Conservation (phyloP, 2,888 invertebrate genomes). For the Emmelina monodactyla region DNA sequence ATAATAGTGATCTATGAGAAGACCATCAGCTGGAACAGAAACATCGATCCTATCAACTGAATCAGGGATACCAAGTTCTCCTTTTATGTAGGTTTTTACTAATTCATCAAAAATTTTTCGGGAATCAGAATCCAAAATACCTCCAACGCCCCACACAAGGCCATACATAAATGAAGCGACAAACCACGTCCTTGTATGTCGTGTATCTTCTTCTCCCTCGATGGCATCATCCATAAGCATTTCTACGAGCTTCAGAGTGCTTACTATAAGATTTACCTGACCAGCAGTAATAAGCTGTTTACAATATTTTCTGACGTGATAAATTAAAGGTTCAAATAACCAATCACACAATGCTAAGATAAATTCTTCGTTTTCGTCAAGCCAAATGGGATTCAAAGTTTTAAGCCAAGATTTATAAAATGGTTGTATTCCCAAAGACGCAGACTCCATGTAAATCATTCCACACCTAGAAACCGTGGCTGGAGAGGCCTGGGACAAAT, state of each 20-base stretch:
- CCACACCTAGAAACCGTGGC: conserved; percentile 90
- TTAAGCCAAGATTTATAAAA: conserved; percentile 84
- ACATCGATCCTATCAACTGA: conserved; percentile 75
- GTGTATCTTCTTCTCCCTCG: conserved; percentile 74
- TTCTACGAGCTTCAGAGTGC: conserved; percentile 77
- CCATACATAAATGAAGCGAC: conserved; percentile 79
- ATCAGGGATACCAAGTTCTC: conserved; percentile 43
- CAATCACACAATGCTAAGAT: conserved; percentile 74
- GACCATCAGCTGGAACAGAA: conserved; percentile 77
- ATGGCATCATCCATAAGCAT: conserved; percentile 80
- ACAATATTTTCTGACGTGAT: conserved; percentile 77
- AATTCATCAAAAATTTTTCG: conserved; percentile 72
- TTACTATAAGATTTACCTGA: conserved; percentile 74
- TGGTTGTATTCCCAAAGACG: conserved; percentile 82
- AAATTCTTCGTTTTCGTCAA: conserved; percentile 65
- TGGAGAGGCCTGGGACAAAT: conserved; percentile 83
- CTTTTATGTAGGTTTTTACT: conserved; percentile 59
- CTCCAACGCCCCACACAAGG: conserved; percentile 86
- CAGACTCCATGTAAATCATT: conserved; percentile 90
- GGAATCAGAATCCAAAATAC: conserved; percentile 77
- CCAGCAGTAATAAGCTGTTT: conserved; percentile 71
- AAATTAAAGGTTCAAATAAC: conserved; percentile 78
- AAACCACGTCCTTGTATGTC: conserved; percentile 74
- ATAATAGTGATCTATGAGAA: conserved; percentile 83
- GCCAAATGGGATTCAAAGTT: conserved; percentile 69